phyloP scores from a whole-genome alignment of 2,888 invertebrate genomes.

The Perizoma flavofasciatum region DNA sequence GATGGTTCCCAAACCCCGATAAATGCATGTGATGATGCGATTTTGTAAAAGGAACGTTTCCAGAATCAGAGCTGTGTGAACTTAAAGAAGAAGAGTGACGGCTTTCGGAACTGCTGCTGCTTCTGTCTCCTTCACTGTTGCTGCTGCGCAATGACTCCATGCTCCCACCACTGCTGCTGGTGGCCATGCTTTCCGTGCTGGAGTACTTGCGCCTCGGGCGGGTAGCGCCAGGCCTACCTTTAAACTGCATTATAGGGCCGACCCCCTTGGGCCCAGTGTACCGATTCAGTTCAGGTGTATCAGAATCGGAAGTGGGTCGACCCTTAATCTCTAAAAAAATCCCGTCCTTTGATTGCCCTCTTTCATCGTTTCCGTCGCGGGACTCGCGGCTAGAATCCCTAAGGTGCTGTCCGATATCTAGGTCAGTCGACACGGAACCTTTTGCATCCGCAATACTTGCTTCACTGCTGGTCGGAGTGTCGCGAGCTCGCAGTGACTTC shows the following conservation, averaged over 20 bases:
- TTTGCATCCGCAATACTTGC: conserved; percentile 86
- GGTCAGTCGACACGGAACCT: conserved; percentile 73
- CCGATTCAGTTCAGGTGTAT: conserved; percentile 82
- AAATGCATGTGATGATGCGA: conserved; percentile 85
- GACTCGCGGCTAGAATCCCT: conserved; percentile 81
- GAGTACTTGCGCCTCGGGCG: conserved; percentile 86
- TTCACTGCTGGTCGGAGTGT: conserved; percentile 85
- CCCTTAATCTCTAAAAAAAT: conserved; percentile 90
- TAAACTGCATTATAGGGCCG: conserved; percentile 85
- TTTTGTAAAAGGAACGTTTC: conserved; percentile 84
- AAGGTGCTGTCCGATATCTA: conserved; percentile 78
- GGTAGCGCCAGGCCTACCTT: conserved; percentile 82
- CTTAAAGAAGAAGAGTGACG: conserved; percentile 92
- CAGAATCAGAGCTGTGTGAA: conserved; percentile 93
- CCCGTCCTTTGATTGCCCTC: conserved; percentile 87
- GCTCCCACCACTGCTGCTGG: conserved; percentile 93
- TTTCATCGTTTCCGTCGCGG: conserved; percentile 87
- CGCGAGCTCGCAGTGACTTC: conserved; percentile 86
- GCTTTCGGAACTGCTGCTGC: conserved; percentile 93
- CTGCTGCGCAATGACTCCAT: conserved; percentile 94
- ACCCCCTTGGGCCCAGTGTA: conserved; percentile 82
- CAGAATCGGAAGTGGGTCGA: conserved; percentile 85
- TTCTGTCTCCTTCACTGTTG: conserved; percentile 93
- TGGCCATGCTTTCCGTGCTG: conserved; percentile 94
- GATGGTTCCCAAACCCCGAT: conserved; percentile 88